phyloP scores from a whole-genome alignment of 23 tunicate species.

The Halocynthia roretzi region DNA sequence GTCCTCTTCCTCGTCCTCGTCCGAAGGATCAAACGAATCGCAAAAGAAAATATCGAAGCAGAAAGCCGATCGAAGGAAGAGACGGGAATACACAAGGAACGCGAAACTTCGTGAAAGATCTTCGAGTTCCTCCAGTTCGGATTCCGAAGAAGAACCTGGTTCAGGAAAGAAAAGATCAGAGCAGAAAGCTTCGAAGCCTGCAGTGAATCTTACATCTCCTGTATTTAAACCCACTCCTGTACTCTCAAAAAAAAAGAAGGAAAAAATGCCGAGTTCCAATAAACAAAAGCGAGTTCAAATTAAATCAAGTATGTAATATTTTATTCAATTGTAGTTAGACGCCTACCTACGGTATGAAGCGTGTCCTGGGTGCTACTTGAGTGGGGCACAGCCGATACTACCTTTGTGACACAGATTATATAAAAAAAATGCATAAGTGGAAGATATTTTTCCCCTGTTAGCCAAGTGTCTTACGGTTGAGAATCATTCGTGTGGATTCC shows the following conservation, averaged over 20 bases:
- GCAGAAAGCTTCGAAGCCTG: background rate
- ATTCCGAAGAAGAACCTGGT: constrained; percentile 21
- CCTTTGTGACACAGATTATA: no score
- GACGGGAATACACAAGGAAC: no score
- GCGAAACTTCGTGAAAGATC: background rate
- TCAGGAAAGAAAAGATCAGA: background rate
- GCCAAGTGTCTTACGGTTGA: no score
- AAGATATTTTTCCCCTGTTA: no score
- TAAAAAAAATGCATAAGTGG: no score
- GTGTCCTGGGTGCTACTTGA: no score
- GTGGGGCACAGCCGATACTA: no score
- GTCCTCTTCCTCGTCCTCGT: background rate
- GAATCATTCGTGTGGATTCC: no score
- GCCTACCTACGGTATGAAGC: no score
- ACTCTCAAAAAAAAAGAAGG: background rate
- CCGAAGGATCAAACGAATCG: background rate
- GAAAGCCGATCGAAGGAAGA: no score
- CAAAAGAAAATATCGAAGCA: background rate
- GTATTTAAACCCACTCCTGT: background rate
- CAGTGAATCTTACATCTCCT: no score
- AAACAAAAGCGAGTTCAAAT: background rate
- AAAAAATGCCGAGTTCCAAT: background rate
- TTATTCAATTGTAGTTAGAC: no score
- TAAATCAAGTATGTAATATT: background rate
- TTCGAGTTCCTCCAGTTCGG: constrained; percentile 20